Evolutionary conservation across 2,113 vertebrate genomes (phyloP).

Genomic region (Oryctolagus cuniculus): DNA sequence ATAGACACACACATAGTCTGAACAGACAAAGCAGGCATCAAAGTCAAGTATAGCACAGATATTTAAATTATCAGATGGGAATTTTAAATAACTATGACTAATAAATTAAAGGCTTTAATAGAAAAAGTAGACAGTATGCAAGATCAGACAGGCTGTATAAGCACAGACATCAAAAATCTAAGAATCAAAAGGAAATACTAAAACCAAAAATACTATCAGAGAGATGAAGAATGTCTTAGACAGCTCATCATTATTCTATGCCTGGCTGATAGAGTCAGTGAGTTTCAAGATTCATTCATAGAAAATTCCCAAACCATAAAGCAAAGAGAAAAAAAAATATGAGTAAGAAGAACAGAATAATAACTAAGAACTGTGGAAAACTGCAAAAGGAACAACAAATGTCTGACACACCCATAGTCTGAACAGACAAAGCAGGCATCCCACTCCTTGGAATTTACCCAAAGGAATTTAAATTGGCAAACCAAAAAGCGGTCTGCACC

Average conservation of each 20-base stretch:
- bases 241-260: not conserved
- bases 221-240: not conserved
- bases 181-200: not conserved
- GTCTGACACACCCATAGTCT: too few relatives aligned
- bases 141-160: not conserved
- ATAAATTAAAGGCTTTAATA: not conserved
- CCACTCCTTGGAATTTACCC: too few relatives aligned
- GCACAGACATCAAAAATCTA: not conserved
- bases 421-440: too few relatives aligned
- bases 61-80: not conserved
- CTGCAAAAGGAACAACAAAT: not conserved
- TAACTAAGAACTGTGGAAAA: not conserved
- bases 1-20: too few relatives aligned
- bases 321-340: not conserved
- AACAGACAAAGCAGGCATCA: not conserved
- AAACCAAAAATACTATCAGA: not conserved
- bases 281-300: not conserved
- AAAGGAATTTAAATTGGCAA: too few relatives aligned
- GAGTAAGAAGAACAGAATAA: not conserved
- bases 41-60: not conserved
- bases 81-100: not conserved
- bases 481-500: too few relatives aligned
- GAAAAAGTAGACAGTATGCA: not conserved
- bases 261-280: not conserved
- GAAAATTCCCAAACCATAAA: not conserved